Base-by-base conservation (phyloP, 2,888 invertebrate genomes). In the Plebejus melissa region DNA sequence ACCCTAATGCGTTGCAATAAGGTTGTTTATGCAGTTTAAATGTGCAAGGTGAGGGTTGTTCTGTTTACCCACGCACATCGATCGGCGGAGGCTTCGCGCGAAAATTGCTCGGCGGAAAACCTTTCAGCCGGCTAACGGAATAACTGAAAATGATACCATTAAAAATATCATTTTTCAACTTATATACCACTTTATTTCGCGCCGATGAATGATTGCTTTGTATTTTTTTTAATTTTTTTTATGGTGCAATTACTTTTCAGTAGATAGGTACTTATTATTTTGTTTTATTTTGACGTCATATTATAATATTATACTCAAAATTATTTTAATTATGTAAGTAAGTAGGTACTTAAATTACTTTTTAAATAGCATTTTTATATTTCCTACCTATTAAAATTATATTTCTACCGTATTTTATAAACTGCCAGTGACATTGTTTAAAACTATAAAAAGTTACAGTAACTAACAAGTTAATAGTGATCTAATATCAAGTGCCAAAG, bases 61-160 rank as follows among this genome's bases (percentile, higher is more conserved):
- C 82, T 92, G 92, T 93, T 91, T 92, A 90, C 87, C 83, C 85
- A 91, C 91, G 90, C 87, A 88, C 84, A 93, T 93, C 93, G 93
- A 93, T 93, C 85, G 83, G 80, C 80, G 80, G 78, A 88, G 85
- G 87, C 90, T 91, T 83, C 87, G 89, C 90, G 90, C 88, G 92
- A 92, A 93, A 92, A 91, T 93, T 90, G 92, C 92, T 90, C 92
- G 85, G 85, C 87, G 84, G 83, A 84, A 79, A 80, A 81, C 82
- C 82, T 80, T 85, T 82, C 82, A 84, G 85, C 77, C 82, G 79
- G 80, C 76, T 85, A 85, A 84, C 85, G 84, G 77, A 85, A 84
- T 83, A 81, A 83, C 87, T 87, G 81, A 86, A 88, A 84, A 82
- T 76, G 83, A 77, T 78, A 69, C 22, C 28, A 69, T 69, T 75